Percentiles rank a stretch among this genome's conserved stretches.
phyloP scores from a whole-genome alignment of 2,888 invertebrate species.

The Myathropa florea region DNA sequence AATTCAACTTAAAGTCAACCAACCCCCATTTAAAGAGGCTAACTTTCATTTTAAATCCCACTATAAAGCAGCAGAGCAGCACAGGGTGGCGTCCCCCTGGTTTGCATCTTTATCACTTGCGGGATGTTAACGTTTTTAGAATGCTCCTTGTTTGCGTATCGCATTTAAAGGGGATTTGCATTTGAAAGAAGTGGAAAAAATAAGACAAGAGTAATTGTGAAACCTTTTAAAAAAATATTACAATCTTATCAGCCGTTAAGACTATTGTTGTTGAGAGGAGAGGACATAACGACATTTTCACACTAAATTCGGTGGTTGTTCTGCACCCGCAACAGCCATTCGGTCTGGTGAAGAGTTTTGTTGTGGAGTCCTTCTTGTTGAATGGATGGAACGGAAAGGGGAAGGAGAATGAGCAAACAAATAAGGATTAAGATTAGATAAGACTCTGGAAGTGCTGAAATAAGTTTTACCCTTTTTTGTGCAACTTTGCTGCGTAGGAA shows the following conservation, averaged over 20 bases:
- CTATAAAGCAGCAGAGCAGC: slow-evolving; percentile 26
- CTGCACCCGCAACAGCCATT: slow-evolving; percentile 24
- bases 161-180: slow-evolving; percentile 70
- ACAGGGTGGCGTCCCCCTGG: neutral
- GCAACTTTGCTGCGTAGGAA: neutral
- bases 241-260: slow-evolving; percentile 71
- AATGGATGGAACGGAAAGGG: neutral
- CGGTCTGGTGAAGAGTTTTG: neutral
- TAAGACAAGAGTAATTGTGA: slow-evolving; percentile 68
- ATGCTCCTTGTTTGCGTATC: slow-evolving; percentile 64
- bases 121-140: slow-evolving; percentile 56
- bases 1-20: slow-evolving; percentile 63
- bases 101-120: slow-evolving; percentile 14
- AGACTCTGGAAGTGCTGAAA: slow-evolving; percentile 35
- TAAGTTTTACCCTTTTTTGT: slow-evolving; percentile 56
- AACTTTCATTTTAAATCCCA: slow-evolving; percentile 61
- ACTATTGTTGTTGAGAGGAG: slow-evolving; percentile 56
- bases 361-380: neutral
- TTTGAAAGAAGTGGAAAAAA: slow-evolving; percentile 45
- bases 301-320: slow-evolving; percentile 45
- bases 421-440: slow-evolving; percentile 69
- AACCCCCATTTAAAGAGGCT: slow-evolving; percentile 35
- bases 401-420: slow-evolving; percentile 50
- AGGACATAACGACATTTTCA: slow-evolving; percentile 70
- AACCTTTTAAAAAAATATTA: slow-evolving; percentile 72